phyloP scores from a whole-genome alignment of 2,888 invertebrate species.

The Tetropium fuscum region DNA sequence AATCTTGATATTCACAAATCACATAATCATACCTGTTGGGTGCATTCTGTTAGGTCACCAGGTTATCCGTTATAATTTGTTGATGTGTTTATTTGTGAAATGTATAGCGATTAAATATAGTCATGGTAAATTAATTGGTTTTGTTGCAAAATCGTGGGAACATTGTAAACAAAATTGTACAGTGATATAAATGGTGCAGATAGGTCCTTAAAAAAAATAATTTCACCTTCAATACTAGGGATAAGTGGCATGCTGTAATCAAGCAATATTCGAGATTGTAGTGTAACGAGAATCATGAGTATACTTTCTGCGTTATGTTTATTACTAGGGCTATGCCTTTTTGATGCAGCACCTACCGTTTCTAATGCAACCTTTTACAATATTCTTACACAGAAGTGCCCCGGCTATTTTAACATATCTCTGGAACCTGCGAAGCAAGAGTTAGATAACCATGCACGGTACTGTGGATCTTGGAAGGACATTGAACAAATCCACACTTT shows the following conservation, averaged over 20 bases:
- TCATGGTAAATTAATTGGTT: not conserved
- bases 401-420: not conserved
- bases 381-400: not conserved
- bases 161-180: not conserved
- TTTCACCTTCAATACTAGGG: not conserved
- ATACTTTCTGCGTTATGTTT: conserved; percentile 2
- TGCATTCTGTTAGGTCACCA: too few relatives aligned
- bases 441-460: conserved; percentile 32
- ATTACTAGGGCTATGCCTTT: not conserved
- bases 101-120: too few relatives aligned
- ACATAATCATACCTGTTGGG: too few relatives aligned
- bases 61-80: too few relatives aligned
- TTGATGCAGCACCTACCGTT: not conserved
- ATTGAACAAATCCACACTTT: conserved; percentile 30
- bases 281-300: conserved; percentile 9
- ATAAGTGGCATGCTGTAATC: conserved; percentile 4
- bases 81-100: too few relatives aligned
- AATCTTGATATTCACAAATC: too few relatives aligned
- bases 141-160: not conserved
- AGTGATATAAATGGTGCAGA: not conserved
- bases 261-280: not conserved
- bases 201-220: not conserved
- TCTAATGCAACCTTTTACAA: conserved; percentile 2
- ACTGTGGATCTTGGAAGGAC: conserved; percentile 42
- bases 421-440: conserved; percentile 8